Evolutionary conservation across 2,113 vertebrate species (phyloP).

Genomic region (Proterorhinus semilunaris): DNA sequence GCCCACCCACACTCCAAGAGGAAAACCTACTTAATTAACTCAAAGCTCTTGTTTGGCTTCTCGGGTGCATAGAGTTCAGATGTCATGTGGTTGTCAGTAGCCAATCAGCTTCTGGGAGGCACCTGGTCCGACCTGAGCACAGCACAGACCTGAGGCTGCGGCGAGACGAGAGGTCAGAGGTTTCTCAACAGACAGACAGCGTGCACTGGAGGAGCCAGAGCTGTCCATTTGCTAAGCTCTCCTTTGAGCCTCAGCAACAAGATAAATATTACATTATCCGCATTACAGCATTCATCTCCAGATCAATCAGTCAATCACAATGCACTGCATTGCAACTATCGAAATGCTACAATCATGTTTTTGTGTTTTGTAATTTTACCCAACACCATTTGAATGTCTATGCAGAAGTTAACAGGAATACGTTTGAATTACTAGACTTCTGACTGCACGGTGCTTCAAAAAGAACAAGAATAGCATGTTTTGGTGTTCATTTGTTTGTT

Average conservation of each 20-base stretch:
- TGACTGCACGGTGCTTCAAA: constrained; percentile 11
- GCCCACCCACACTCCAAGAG: background rate
- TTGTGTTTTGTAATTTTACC: background rate
- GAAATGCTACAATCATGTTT: too few relatives aligned
- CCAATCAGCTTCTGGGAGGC: constrained; percentile 53
- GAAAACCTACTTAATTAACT: constrained; percentile 42
- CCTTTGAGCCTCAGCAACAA: constrained; percentile 35
- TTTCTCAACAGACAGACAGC: constrained; percentile 60
- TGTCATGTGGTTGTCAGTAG: constrained; percentile 43
- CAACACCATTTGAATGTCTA: constrained; percentile 9
- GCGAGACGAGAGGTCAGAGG: constrained; percentile 64
- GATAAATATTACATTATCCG: constrained; percentile 32
- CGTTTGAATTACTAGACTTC: constrained; percentile 1
- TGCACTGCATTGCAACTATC: too few relatives aligned
- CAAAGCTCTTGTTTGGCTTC: constrained; percentile 26
- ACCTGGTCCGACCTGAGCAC: constrained; percentile 60
- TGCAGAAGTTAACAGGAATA: constrained; percentile 13
- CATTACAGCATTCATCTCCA: constrained; percentile 7
- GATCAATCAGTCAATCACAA: background rate
- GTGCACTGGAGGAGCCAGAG: constrained; percentile 44
- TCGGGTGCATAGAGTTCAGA: constrained; percentile 53
- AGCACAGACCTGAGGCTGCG: constrained; percentile 49
- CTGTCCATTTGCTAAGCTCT: constrained; percentile 56
- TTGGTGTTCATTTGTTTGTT: constrained; percentile 20
- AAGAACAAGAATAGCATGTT: constrained; percentile 11